A percentile compares a stretch with the other conserved stretches of the same genome.
These are phyloP conservation scores for Colletes collaris DNA, from an alignment of 2,888 invertebrate genomes.

Conservation along the genomic window DNA sequence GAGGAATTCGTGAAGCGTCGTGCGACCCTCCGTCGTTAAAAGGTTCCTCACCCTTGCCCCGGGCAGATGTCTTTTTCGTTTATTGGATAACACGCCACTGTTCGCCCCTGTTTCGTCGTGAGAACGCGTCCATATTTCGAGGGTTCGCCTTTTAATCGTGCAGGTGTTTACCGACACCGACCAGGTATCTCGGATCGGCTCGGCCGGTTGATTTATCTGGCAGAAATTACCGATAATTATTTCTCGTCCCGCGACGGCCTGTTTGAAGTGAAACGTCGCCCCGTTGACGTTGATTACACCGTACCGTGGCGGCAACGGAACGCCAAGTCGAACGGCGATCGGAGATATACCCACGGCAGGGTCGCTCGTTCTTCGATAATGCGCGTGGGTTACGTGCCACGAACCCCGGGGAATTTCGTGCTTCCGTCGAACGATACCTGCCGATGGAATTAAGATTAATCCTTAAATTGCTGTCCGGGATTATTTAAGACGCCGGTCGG, in stretches of 20 bases:
- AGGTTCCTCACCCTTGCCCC: too few relatives aligned
- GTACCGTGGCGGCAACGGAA: constrained; percentile 18
- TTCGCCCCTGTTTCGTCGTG: too few relatives aligned
- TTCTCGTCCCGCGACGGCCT: constrained; percentile 41
- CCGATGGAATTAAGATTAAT: constrained; percentile 50
- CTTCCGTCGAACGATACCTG: constrained; percentile 14
- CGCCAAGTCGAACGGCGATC: constrained; percentile 39
- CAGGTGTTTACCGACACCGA: constrained; percentile 37
- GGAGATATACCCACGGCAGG: constrained; percentile 46
- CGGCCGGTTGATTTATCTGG: constrained; percentile 58
- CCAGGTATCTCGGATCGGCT: constrained; percentile 45
- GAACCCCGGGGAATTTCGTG: constrained; percentile 27
- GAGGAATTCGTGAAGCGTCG: too few relatives aligned
- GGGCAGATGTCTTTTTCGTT: too few relatives aligned
- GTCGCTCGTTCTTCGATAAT: constrained; percentile 48
- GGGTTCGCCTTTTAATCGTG: constrained; percentile 45
- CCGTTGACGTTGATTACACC: constrained; percentile 52
- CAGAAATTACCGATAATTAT: constrained; percentile 65
- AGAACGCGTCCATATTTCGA: too few relatives aligned
- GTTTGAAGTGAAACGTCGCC: constrained; percentile 46
- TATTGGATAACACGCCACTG: too few relatives aligned
- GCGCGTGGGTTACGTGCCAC: constrained; percentile 42
- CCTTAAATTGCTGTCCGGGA: constrained; percentile 31
- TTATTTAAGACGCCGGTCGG: constrained; percentile 26
- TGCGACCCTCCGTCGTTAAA: too few relatives aligned